Evolutionary conservation across 2,113 vertebrate species (phyloP), one percentile per base, ranked within the genome.

Genomic region (Apodemus sylvaticus): DNA sequence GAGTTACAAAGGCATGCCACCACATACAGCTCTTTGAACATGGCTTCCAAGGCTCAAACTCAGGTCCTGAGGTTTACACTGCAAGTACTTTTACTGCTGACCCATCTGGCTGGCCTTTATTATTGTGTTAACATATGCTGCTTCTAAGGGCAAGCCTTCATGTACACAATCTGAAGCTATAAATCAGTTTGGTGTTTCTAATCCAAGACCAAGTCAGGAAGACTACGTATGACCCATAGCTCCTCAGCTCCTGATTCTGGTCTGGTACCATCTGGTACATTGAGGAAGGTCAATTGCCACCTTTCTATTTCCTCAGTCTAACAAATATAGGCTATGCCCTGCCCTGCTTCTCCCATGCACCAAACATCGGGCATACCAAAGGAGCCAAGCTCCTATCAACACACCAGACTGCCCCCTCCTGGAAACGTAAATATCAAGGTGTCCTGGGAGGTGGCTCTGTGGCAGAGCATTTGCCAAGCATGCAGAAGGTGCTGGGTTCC

Each of bases 221-320:
- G 86, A 86, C 39, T 55, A 29, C 8, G 5, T 62, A 76, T 1
- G 71, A 60, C 71, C 82, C 22, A 1, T 1, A 31, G 31, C 36
- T 70, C 42, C 53, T 13, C 26, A 62, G 51, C 77, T 97, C 73
- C 24, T 20, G n/a, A 78, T 39, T 53, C 22, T 62, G 73, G 53
- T 83, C 74, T 1, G 20, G 82, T 83, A 68, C 82, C 90, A 66
- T 95, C 62, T 89, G 94, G 51, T 20, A 6, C 24, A 7, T 36
- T 34, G 20, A 55, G 53, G 68, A 58, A 89, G 36, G 89, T 79
- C 74, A 53, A 31, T 94, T 17, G 20, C 20, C 7, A 68, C 71
- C 66, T 78, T 87, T 91, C 68, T 42, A 76, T 87, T 74, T 94
- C 88, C 78, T 87, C 48, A 82, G 39, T 68, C 92, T 42, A 86